Percentiles rank a stretch among this genome's conserved stretches.
Evolutionary conservation across 1,140 invertebrate species (phyloP).

Genomic region (Octopus sinensis): DNA sequence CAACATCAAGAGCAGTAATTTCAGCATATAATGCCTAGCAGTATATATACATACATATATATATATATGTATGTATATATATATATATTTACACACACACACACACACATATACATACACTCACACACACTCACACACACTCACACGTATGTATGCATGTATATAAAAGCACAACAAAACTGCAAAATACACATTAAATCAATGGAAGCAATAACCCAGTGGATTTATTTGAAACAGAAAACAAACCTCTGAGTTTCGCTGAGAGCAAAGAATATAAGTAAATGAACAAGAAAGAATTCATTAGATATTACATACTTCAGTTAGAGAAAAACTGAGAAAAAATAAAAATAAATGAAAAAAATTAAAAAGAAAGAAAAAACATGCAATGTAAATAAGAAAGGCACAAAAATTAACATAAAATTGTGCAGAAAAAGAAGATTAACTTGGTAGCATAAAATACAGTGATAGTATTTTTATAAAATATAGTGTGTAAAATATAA

Average conservation of each 20-base stretch:
- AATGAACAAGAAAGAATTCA: not conserved
- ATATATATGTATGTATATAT: not conserved
- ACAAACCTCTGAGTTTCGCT: constrained; percentile 10
- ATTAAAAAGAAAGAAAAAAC: not conserved
- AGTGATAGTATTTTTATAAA: too few relatives aligned
- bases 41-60: too few relatives aligned
- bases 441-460: too few relatives aligned
- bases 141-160: not conserved
- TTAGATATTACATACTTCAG: not conserved
- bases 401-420: too few relatives aligned
- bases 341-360: not conserved
- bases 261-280: not conserved
- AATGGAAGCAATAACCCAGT: constrained; percentile 1
- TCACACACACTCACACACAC: not conserved
- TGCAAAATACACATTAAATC: not conserved
- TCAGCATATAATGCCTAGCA: too few relatives aligned
- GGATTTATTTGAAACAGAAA: not conserved
- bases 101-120: not conserved
- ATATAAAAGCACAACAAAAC: not conserved
- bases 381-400: not conserved
- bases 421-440: too few relatives aligned
- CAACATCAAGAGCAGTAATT: too few relatives aligned
- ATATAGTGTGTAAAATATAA: too few relatives aligned
- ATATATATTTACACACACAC: not conserved
- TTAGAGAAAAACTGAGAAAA: not conserved